A percentile compares a stretch with the other conserved stretches of the same genome.
Evolutionary conservation across 2,797 vertebrate genomes (phyloP).

Genomic region (Danio jaintianensis): DNA sequence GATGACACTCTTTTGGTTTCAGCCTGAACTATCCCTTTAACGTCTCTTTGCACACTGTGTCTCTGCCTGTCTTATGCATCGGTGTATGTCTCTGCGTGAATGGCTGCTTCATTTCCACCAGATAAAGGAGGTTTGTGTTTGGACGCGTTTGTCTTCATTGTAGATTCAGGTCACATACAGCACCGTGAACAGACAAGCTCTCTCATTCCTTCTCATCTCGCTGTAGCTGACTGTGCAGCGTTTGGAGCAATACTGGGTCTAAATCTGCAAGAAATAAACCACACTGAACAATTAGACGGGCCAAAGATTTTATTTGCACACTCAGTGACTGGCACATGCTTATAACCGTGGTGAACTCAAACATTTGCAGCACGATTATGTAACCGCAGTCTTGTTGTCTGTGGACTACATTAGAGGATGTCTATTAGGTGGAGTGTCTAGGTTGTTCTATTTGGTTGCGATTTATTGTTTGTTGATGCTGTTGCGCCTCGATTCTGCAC

Average conservation of each 20-base stretch:
- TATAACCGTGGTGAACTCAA: neutral
- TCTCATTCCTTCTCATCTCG: slow-evolving; percentile 61
- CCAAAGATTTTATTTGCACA: neutral
- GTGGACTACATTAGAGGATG: neutral
- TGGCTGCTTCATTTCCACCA: slow-evolving; percentile 64
- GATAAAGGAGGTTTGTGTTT: slow-evolving; percentile 72
- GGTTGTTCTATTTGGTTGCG: neutral
- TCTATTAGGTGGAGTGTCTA: neutral
- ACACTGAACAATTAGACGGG: neutral
- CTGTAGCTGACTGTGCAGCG: slow-evolving; percentile 31
- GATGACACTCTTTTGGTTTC: neutral
- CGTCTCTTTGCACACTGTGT: slow-evolving; percentile 6
- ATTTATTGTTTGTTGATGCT: slow-evolving; percentile 10
- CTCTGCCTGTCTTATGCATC: slow-evolving; percentile 45
- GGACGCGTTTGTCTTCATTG: slow-evolving; percentile 69
- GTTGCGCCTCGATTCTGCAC: neutral
- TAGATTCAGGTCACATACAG: slow-evolving; percentile 74
- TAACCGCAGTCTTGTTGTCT: slow-evolving; percentile 6
- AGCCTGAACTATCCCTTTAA: neutral
- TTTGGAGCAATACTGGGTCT: slow-evolving; percentile 10
- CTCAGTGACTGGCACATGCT: neutral
- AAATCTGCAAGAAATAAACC: neutral
- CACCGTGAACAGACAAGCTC: slow-evolving; percentile 55
- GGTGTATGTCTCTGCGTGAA: slow-evolving; percentile 49
- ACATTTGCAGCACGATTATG: slow-evolving; percentile 32